Percentiles rank a stretch among this genome's conserved stretches.
Evolutionary conservation across 2,113 vertebrate species (phyloP).

Genomic region (Garra rufa): DNA sequence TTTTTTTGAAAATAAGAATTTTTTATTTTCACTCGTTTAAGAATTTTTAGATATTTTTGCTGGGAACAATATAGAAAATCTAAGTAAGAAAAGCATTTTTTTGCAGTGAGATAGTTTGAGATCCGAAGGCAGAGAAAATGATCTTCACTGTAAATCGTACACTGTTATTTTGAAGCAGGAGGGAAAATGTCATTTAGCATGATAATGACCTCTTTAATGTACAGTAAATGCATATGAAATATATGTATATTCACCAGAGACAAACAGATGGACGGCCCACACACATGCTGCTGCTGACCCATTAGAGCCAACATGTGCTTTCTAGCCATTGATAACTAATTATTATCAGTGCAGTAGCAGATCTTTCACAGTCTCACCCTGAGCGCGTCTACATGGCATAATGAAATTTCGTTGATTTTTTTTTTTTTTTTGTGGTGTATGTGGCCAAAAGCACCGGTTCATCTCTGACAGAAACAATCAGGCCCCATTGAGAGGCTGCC

Average conservation of each 20-base stretch:
- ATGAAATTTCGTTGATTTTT: neutral
- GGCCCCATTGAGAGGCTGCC: conserved; percentile 68
- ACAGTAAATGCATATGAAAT: neutral
- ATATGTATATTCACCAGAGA: neutral
- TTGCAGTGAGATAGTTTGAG: neutral
- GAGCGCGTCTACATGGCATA: conserved; percentile 35
- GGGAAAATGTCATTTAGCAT: neutral
- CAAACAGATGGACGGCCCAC: neutral
- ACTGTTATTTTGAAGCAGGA: neutral
- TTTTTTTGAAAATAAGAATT: no score
- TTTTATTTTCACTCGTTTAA: no score
- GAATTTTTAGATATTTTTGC: no score
- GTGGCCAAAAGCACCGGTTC: conserved; percentile 32
- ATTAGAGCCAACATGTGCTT: neutral
- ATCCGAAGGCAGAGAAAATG: neutral
- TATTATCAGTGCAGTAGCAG: neutral
- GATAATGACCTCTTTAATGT: neutral
- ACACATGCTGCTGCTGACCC: neutral
- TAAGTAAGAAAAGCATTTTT: no score
- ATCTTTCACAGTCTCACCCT: neutral
- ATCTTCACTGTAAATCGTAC: neutral
- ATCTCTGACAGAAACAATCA: conserved; percentile 71
- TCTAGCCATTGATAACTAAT: neutral
- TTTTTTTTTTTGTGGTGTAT: neutral
- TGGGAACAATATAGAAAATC: no score